These are phyloP conservation scores for Parapsyche elsis DNA, from an alignment of 1,140 invertebrate species.

Conservation along the genomic window DNA sequence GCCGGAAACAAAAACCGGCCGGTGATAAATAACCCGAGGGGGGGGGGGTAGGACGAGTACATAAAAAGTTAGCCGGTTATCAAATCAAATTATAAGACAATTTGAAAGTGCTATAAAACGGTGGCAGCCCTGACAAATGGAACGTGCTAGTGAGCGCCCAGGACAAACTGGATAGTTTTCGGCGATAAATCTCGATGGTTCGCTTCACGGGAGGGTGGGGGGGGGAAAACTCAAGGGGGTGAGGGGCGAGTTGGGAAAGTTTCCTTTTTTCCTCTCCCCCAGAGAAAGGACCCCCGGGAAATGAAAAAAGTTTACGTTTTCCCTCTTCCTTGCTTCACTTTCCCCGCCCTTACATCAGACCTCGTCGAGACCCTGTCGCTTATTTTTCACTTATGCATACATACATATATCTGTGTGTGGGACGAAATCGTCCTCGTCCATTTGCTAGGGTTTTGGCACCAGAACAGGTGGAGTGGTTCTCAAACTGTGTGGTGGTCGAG, in stretches of 20 bases:
- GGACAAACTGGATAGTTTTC: slow-evolving; percentile 43
- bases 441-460: no score
- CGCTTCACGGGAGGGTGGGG: no score
- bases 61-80: slow-evolving; percentile 40
- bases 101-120: slow-evolving; percentile 41
- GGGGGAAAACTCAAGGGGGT: no score
- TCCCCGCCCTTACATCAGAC: background rate
- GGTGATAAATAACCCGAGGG: slow-evolving; percentile 12
- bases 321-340: background rate
- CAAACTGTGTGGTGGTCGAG: background rate
- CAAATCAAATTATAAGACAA: slow-evolving; percentile 47
- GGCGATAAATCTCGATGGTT: slow-evolving; percentile 38
- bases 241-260: no score
- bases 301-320: slow-evolving; percentile 53
- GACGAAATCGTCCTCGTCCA: background rate
- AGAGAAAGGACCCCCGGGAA: slow-evolving; percentile 50
- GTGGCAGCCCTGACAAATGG: slow-evolving; percentile 32
- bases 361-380: background rate
- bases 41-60: no score
- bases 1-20: background rate
- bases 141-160: slow-evolving; percentile 3
- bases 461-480: background rate
- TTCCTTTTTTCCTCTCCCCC: background rate
- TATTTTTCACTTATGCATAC: background rate
- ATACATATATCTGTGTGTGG: background rate